Base-by-base conservation (phyloP, 1,140 invertebrate genomes). In the Anagrus nilaparvatae region DNA sequence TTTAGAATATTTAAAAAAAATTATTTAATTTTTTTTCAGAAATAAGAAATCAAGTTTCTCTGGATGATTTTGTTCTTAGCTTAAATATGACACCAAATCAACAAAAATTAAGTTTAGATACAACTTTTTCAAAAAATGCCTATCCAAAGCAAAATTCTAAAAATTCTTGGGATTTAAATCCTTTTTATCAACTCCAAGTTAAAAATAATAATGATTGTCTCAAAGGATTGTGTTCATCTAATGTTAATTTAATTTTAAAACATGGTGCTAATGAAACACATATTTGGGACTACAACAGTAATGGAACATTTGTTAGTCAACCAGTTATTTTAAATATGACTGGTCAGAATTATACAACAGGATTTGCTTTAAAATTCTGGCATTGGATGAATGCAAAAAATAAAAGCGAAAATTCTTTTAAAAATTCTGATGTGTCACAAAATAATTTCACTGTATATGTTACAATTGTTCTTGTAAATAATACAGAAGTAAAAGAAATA, bases 281-380 rank as follows among this genome's bases (percentile, higher is more conserved):
- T 1, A 60, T 70, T 29, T 75, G 72, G 66, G 71, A 74, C 38
- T 74, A 79, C 27, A 63, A 65, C n/a, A 73, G 71, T 3, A 60
- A 62, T 4, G 71, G 72, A 46, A 74, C 78, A 19, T 82, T 76
- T 53, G 78, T 74, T 3, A 80, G 81, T 65, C 71, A 70, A 32
- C 80, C 81, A 0, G 77, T 73, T 9, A 69, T 75, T n/a, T 71
- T 81, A 53, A 29, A 58, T 25, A 56, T 46, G 53, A 69, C 44
- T 35, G 69, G 30, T 29, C 51, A 53, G 48, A 54, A 47, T 3
- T 72, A 73, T 27, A 73, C 81, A 29, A 69, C 73, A 19, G 82
- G 82, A 1, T 86, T 85, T 65, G 76, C 82, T 17, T 62, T 87
- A 30, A 86, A 87, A 67, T 80, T 84, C 58, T 86, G 83, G 83